A percentile compares a stretch with the other conserved stretches of the same genome.
These are phyloP conservation scores for Priocnemis perturbator DNA, from an alignment of 2,888 invertebrate genomes.

Conservation along the genomic window DNA sequence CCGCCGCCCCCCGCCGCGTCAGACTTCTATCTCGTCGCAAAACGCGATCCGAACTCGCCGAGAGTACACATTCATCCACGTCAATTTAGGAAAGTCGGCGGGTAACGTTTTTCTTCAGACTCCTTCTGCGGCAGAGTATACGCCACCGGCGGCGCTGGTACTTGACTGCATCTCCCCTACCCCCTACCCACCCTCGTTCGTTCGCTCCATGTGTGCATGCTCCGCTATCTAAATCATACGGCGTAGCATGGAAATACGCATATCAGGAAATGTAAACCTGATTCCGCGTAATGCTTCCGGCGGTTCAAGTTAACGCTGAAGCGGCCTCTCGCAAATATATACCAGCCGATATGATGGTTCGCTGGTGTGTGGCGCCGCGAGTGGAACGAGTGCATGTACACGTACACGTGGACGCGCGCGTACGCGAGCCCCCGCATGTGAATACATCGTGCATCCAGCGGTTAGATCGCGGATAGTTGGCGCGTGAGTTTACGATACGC, in stretches of 20 bases:
- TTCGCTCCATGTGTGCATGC: not conserved
- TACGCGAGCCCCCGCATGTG: slow-evolving; percentile 7
- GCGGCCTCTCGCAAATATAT: slow-evolving; percentile 7
- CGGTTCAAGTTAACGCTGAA: slow-evolving; percentile 37
- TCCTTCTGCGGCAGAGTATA: not conserved
- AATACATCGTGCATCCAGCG: slow-evolving; percentile 15
- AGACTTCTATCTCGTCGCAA: no score
- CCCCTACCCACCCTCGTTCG: no score
- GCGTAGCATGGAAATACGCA: slow-evolving; percentile 44
- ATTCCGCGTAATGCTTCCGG: slow-evolving; percentile 51
- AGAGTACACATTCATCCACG: no score
- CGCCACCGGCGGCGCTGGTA: not conserved
- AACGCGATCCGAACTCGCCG: no score
- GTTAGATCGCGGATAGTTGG: slow-evolving; percentile 32
- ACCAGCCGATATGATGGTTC: not conserved
- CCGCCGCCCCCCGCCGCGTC: no score
- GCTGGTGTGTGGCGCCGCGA: not conserved
- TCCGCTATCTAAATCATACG: slow-evolving; percentile 41
- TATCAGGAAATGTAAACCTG: slow-evolving; percentile 52
- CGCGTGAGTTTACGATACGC: slow-evolving; percentile 39
- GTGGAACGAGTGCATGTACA: no score
- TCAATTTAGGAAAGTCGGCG: not conserved
- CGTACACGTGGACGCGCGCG: slow-evolving; percentile 1
- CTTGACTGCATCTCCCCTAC: no score
- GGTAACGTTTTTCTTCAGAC: not conserved